Conservation (phyloP, 1,140 invertebrate species). For the Drosophila hydei region DNA sequence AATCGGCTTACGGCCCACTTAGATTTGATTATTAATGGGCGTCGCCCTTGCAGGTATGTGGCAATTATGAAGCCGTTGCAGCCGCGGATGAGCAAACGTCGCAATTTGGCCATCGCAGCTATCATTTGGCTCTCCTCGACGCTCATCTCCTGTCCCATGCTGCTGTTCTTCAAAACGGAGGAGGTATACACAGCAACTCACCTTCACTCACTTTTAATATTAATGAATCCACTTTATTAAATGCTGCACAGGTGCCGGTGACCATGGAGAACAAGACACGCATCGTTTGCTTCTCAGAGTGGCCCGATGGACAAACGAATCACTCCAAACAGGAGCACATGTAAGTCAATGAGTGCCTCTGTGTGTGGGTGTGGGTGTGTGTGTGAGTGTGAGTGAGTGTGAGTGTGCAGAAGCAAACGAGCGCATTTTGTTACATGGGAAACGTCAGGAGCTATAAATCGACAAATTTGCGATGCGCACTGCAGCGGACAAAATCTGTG, state of each 20-base stretch:
- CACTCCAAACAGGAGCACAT: slow-evolving; percentile 90
- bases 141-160: slow-evolving; percentile 91
- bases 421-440: slow-evolving; percentile 23
- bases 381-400: background rate
- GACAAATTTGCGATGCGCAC: slow-evolving; percentile 49
- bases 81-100: slow-evolving; percentile 91
- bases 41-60: slow-evolving; percentile 89
- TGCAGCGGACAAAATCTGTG: slow-evolving; percentile 13
- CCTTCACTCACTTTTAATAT: background rate
- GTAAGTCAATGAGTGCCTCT: slow-evolving; percentile 85
- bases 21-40: slow-evolving; percentile 8
- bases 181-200: slow-evolving; percentile 57
- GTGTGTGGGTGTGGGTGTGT: background rate
- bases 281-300: slow-evolving; percentile 91
- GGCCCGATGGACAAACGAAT: slow-evolving; percentile 91
- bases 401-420: background rate
- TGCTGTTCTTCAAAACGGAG: slow-evolving; percentile 92
- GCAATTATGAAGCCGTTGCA: slow-evolving; percentile 96
- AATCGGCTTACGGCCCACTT: slow-evolving; percentile 41
- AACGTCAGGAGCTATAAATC: slow-evolving; percentile 41
- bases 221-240: slow-evolving; percentile 2
- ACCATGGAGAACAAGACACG: slow-evolving; percentile 85
- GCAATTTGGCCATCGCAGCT: slow-evolving; percentile 92
- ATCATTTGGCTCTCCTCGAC: slow-evolving; percentile 91
- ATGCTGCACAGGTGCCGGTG: slow-evolving; percentile 70